Base-by-base conservation (phyloP, 2,113 vertebrate species). In the Taurulus bubalis region DNA sequence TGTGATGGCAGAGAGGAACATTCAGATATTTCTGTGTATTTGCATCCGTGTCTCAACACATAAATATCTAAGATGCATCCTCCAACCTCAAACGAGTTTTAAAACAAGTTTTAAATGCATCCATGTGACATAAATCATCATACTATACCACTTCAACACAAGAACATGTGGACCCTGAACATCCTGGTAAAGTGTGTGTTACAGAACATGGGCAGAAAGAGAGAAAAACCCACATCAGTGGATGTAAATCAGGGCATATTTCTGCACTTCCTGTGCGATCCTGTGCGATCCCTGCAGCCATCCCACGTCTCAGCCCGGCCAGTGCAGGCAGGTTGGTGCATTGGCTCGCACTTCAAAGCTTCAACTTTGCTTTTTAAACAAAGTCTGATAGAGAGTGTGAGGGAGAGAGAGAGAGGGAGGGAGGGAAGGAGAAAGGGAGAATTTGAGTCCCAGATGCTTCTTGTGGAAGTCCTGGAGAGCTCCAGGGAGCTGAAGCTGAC, bases 331-430 rank as follows among this genome's bases (percentile, higher is more conserved):
- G 79, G 88, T 89, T 12, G 67, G 65, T 24, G 45, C 7, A 49
- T 75, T 89, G 88, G 85, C 80, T 56, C 28, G 0, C 0, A 26
- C 82, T 90, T 91, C 87, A 91, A 92, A 91, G 85, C 36, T 12
- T 14, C 58, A 15, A 9, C 53, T 71, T 42, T 60, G 63, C 67
- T 77, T 80, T 26, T 85, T 64, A 82, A 77, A 60, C 69, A 18
- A 59, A 82, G 47, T 86, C 74, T 73, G 77, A 38, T n/a, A 68
- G 63, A 64, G 75, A 60, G 68, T 62, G 55, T 56, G 58, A 77
- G 81, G n/a, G 51, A 53, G 49, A 53, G 49, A 51, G 47, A 51
- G 47, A 47, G 55, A 20, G 30, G 34, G 58, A 58, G 45, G 18
- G 45, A 45, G 42, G 4, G 12, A 34, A 5, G 6, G 34, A 34